These are phyloP conservation scores for Rhopalosiphum maidis DNA, from an alignment of 1,140 invertebrate species.

Conservation along the genomic window DNA sequence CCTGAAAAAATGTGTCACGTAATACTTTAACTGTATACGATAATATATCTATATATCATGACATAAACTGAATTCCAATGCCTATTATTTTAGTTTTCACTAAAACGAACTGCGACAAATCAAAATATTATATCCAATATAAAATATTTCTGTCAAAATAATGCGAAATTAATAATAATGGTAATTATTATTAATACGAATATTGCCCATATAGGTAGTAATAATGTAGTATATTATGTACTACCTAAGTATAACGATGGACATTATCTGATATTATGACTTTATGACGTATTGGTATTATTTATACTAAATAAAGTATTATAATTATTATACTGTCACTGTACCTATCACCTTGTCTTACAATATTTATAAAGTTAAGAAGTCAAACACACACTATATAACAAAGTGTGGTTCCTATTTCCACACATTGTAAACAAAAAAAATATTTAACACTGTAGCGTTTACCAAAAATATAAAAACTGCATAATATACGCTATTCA, in stretches of 20 bases:
- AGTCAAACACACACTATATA: neutral
- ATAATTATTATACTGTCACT: neutral
- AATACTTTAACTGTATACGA: neutral
- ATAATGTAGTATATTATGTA: neutral
- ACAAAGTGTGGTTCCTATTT: neutral
- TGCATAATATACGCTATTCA: neutral
- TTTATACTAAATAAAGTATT: neutral
- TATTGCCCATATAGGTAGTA: neutral
- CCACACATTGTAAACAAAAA: neutral
- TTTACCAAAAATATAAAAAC: neutral
- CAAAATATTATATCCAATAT: neutral
- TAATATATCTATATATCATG: neutral
- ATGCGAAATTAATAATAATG: neutral
- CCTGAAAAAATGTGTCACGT: constrained; percentile 8
- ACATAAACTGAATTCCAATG: neutral
- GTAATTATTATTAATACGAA: neutral
- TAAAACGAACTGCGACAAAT: neutral
- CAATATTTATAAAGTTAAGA: neutral
- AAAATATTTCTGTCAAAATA: neutral
- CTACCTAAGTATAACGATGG: neutral
- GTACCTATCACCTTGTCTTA: too few relatives aligned
- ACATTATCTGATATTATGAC: neutral
- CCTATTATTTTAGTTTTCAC: neutral
- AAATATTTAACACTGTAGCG: neutral
- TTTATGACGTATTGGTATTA: neutral